Base-by-base conservation (phyloP, 2,113 vertebrate genomes). In the Conger conger region DNA sequence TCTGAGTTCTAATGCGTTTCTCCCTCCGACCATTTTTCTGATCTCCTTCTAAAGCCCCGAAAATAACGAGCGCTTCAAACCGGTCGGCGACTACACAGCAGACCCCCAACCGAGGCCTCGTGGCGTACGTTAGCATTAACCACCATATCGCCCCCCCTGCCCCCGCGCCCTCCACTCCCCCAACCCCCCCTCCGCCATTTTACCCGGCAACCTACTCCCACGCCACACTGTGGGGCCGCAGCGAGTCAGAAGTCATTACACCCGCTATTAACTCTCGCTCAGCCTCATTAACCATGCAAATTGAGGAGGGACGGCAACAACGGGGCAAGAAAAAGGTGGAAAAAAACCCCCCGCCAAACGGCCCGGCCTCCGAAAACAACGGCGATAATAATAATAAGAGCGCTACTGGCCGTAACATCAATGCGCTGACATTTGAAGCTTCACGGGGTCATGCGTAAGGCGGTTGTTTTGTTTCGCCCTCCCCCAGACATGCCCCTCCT, bases 221-320 rank as follows among this genome's bases (percentile, higher is more conserved):
- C 83, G 86, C 92, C 85, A 86, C 91, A 90, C 90, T 90, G 79
- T 90, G 82, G 87, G 88, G 91, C 92, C 86, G 89, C 90, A 90
- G 94, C 92, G 91, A 93, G 94, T 96, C 94, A 94, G 93, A 96
- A 95, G 94, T 93, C 94, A 95, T 96, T 96, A 96, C 94, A 95
- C 93, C 93, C 93, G 20, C 94, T 94, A 95, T 95, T 95, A 95
- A 94, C 94, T 96, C 93, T 88, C 88, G 93, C 92, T 95, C 92
- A 89, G 94, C 94, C 93, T 94, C 95, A 95, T 96, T 96, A 95
- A 94, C 92, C 94, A 95, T 95, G 95, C 91, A 95, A 94, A 95
- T 96, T 95, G 94, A 93, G 93, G 92, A 93, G 93, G 93, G 93
- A 94, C 92, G 93, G 93, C 88, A 93, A 92, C 92, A 38, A 27